phyloP scores from a whole-genome alignment of 2,113 vertebrate genomes.

The Pseudopipra pipra region DNA sequence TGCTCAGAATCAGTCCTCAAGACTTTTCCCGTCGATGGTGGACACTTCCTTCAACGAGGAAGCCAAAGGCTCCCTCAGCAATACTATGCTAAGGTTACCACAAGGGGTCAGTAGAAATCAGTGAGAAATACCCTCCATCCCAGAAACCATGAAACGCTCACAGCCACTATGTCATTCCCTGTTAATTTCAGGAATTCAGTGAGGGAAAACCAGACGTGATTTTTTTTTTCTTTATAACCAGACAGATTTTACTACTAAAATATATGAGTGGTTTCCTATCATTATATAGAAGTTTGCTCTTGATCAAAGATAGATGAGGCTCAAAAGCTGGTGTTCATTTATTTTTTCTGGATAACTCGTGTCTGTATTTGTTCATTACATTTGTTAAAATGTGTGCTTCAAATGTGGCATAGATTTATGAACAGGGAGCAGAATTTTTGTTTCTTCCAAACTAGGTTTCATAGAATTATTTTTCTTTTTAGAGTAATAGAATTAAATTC shows the following conservation, averaged over 20 bases:
- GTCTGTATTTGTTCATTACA: background rate
- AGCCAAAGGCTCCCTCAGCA: background rate
- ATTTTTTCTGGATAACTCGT: background rate
- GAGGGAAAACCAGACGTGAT: background rate
- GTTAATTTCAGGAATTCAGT: constrained; percentile 37
- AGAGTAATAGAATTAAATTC: background rate
- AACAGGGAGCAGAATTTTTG: background rate
- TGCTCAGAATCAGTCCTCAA: background rate
- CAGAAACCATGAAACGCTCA: background rate
- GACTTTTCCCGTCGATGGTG: background rate
- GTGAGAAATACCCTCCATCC: background rate
- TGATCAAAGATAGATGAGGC: background rate
- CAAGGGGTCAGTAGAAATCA: constrained; percentile 59
- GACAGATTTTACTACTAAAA: background rate
- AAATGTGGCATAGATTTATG: background rate
- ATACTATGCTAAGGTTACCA: background rate
- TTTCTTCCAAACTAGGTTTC: background rate
- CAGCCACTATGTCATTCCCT: background rate
- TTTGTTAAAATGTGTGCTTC: background rate
- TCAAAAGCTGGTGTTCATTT: background rate
- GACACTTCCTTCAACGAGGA: background rate
- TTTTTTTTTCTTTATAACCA: background rate
- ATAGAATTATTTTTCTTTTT: background rate
- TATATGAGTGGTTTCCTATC: background rate
- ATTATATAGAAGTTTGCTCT: background rate